These are phyloP conservation scores for Caenorhabditis latens DNA, from an alignment of 1,140 invertebrate species.

Conservation along the genomic window DNA sequence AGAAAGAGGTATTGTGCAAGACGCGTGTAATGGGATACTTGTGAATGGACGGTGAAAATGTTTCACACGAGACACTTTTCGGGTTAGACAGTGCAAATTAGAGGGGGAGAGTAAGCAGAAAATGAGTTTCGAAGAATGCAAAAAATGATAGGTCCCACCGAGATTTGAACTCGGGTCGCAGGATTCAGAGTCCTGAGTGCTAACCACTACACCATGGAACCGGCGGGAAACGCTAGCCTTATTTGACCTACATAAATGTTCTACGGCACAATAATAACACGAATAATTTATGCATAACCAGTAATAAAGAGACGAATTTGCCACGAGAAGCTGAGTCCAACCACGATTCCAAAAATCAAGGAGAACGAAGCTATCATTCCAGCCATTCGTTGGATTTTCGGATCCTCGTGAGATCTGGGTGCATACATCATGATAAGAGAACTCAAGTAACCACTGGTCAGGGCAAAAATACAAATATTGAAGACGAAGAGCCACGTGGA, in stretches of 20 bases:
- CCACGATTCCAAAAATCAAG: constrained; percentile 83
- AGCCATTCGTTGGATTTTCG: constrained; percentile 19
- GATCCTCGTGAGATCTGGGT: constrained; percentile 78
- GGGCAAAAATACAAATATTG: constrained; percentile 1
- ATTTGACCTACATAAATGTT: no score
- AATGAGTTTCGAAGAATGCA: no score
- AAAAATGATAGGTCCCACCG: constrained; percentile 49
- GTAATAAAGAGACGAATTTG: constrained; percentile 20
- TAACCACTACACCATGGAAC: constrained; percentile 72
- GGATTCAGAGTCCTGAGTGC: constrained; percentile 77
- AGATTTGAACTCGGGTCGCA: constrained; percentile 76
- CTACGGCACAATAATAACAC: neutral
- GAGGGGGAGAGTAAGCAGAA: neutral
- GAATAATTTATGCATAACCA: constrained; percentile 22
- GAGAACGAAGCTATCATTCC: constrained; percentile 37
- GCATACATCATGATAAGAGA: constrained; percentile 49
- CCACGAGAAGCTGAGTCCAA: constrained; percentile 62
- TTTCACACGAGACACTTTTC: constrained; percentile 41
- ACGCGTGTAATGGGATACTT: constrained; percentile 43
- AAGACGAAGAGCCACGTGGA: constrained; percentile 20
- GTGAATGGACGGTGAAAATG: constrained; percentile 5
- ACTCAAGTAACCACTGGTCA: constrained; percentile 28
- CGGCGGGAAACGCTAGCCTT: neutral
- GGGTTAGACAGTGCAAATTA: neutral
- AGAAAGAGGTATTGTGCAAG: neutral